phyloP scores from a whole-genome alignment of 2,888 invertebrate species.

The Polydrusus pterygomalis region DNA sequence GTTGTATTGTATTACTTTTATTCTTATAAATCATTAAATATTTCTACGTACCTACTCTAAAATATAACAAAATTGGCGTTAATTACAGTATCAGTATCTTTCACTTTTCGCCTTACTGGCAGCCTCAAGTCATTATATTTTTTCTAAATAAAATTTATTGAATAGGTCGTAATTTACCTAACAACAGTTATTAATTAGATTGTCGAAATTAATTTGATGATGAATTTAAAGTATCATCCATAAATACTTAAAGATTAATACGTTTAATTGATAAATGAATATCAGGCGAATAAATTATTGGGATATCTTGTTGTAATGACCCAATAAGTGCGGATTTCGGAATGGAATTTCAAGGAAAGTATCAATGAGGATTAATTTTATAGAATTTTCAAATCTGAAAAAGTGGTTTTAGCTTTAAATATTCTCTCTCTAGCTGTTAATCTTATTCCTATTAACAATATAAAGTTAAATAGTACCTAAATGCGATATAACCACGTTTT shows the following conservation, averaged over 20 bases:
- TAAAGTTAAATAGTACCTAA: too few species aligned
- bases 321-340: too few species aligned
- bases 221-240: neutral
- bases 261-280: conserved; percentile 1
- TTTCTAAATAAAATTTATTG: neutral
- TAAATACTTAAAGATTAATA: neutral
- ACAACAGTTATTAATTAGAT: neutral
- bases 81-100: conserved; percentile 15
- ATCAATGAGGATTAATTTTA: too few species aligned
- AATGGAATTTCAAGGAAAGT: too few species aligned
- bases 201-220: conserved; percentile 15
- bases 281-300: neutral
- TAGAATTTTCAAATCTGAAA: too few species aligned
- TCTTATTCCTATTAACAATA: too few species aligned
- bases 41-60: neutral
- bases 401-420: too few species aligned
- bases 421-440: too few species aligned
- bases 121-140: neutral
- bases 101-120: neutral
- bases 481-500: too few species aligned
- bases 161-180: conserved; percentile 4
- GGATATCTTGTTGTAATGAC: too few species aligned
- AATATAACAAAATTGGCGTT: conserved; percentile 2
- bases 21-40: neutral
- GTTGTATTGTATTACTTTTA: neutral